phyloP scores from a whole-genome alignment of 2,888 invertebrate species.

The Latrodectus hesperus region DNA sequence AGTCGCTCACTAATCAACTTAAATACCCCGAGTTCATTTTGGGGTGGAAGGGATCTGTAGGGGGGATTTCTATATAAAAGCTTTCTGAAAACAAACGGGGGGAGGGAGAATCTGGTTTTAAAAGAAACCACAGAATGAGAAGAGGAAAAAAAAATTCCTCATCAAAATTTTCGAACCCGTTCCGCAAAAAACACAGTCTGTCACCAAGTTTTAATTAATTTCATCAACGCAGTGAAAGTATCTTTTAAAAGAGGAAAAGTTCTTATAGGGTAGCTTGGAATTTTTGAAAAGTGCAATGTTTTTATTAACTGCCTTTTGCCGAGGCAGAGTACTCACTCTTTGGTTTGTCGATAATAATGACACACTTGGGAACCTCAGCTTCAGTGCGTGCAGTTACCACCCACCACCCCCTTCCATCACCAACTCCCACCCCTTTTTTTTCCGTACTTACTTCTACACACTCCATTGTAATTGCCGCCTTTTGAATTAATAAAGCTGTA shows the following conservation, averaged over 20 bases:
- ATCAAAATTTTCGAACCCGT: slow-evolving; percentile 62
- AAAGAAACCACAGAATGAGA: slow-evolving; percentile 35
- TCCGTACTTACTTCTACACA: slow-evolving; percentile 9
- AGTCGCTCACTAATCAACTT: slow-evolving; percentile 66
- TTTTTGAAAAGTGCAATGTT: slow-evolving; percentile 68
- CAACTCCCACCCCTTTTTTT: slow-evolving; percentile 8
- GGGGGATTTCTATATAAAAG: slow-evolving; percentile 38
- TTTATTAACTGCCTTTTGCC: slow-evolving; percentile 66
- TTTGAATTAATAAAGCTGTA: slow-evolving; percentile 69
- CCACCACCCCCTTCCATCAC: slow-evolving; percentile 16
- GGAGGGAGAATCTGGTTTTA: slow-evolving; percentile 24
- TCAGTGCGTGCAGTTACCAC: not conserved
- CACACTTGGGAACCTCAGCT: slow-evolving; percentile 59
- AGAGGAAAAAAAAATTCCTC: slow-evolving; percentile 62
- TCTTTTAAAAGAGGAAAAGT: slow-evolving; percentile 69
- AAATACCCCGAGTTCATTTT: slow-evolving; percentile 62
- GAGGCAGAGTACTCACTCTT: slow-evolving; percentile 41
- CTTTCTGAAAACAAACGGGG: not conserved
- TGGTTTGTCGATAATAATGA: slow-evolving; percentile 65
- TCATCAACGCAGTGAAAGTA: slow-evolving; percentile 66
- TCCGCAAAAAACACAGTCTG: slow-evolving; percentile 60
- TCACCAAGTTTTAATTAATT: slow-evolving; percentile 68
- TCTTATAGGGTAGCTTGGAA: slow-evolving; percentile 44
- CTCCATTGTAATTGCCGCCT: slow-evolving; percentile 68
- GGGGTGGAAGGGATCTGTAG: slow-evolving; percentile 14